Evolutionary conservation across 2,888 invertebrate species (phyloP).

Genomic region (Acheta domesticus): DNA sequence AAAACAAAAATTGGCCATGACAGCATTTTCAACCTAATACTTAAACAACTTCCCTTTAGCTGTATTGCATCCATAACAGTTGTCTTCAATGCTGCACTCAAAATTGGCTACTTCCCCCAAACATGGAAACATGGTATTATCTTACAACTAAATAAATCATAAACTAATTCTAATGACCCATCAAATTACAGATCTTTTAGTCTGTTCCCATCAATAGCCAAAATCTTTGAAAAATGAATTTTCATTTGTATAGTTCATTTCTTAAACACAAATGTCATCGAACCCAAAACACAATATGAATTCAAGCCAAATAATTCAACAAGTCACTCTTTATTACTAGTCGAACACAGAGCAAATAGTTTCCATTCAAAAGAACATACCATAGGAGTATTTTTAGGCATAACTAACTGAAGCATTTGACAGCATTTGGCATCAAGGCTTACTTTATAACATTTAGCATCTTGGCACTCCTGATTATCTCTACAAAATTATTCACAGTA

Average conservation of each 20-base stretch:
- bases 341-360: neutral
- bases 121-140: neutral
- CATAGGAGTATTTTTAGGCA: neutral
- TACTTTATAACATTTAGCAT: neutral
- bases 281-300: neutral
- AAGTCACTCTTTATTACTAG: neutral
- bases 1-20: too few species aligned
- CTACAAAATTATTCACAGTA: neutral
- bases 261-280: neutral
- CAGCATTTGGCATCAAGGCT: neutral
- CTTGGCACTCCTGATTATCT: neutral
- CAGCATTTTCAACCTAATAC: too few species aligned
- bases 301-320: neutral
- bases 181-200: neutral
- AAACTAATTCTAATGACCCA: neutral
- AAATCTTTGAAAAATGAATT: neutral
- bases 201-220: neutral
- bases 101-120: neutral
- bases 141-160: neutral
- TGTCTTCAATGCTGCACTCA: neutral
- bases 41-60: too few species aligned
- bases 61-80: too few species aligned
- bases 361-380: neutral
- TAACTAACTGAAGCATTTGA: neutral
- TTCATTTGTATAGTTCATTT: neutral